Conservation (phyloP, 1,140 invertebrate genomes). For the Pseudomyrmex flavicornis region DNA sequence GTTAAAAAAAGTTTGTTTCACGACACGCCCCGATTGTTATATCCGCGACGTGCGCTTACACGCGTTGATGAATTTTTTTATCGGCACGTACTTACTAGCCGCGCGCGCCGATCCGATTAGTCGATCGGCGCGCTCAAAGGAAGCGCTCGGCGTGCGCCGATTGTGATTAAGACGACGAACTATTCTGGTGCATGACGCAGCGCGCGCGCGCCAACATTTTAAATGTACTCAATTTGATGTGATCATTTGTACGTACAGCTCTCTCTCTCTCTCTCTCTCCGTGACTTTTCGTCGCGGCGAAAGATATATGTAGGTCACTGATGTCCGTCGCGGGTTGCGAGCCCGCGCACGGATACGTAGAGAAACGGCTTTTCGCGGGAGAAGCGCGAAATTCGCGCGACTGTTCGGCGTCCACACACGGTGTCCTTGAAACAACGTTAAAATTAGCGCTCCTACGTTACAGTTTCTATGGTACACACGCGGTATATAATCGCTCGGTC, state of each 20-base stretch:
- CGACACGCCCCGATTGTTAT: constrained; percentile 10
- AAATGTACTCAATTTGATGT: constrained; percentile 63
- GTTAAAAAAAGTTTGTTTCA: background rate
- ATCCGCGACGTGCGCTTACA: background rate
- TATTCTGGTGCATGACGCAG: constrained; percentile 69
- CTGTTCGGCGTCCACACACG: background rate
- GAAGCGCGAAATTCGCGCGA: constrained; percentile 19
- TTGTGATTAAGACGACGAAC: constrained; percentile 45
- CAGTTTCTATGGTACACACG: constrained; percentile 32
- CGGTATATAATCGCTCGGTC: background rate
- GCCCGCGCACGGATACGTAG: constrained; percentile 67
- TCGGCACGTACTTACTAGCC: background rate
- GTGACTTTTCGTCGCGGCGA: constrained; percentile 49
- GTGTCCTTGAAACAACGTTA: constrained; percentile 69
- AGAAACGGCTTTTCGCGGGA: background rate
- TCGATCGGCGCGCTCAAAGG: constrained; percentile 27
- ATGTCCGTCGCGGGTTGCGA: constrained; percentile 65
- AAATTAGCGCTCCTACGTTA: constrained; percentile 69
- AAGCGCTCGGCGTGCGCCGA: constrained; percentile 17
- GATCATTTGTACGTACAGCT: constrained; percentile 49
- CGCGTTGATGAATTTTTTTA: constrained; percentile 12
- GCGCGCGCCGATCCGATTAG: constrained; percentile 51
- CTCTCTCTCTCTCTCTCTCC: background rate
- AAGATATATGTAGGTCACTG: constrained; percentile 77
- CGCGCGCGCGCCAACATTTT: constrained; percentile 31